Base-by-base conservation (phyloP, 1,140 invertebrate genomes). In the Acromyrmex heyeri region DNA sequence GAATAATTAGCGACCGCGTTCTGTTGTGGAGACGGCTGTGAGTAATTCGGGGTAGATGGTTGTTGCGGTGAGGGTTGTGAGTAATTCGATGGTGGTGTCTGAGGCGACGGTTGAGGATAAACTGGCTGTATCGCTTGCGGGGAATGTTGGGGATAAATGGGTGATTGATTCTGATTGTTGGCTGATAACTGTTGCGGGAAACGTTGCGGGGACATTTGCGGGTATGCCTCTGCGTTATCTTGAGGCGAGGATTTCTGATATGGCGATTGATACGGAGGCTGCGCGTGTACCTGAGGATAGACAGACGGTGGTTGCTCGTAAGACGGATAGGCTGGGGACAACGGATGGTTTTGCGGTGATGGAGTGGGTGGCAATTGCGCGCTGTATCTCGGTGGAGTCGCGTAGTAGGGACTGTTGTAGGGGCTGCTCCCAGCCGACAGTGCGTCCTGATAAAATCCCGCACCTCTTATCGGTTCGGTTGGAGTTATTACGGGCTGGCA, bases 371-470 rank as follows among this genome's bases (percentile, higher is more conserved):
- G 94, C 16, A 95, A 87, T 82, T 95, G 94, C 12, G 95, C 95
- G 24, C 94, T 94, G 86, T 95, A 95, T 65, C 94, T 93, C 0
- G 95, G 95, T 0, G 95, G 95, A 6, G 95, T 95, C 8, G 94
- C 93, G 62, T 95, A 95, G 87, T 94, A 95, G 5, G 94, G 95
- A 89, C 94, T 95, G 79, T 95, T 95, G 72, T 95, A 95, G 18
- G 95, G 94, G 86, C 95, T 95, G 75, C 94, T 95, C 6, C 94
- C 94, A 34, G 94, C 93, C 1, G 94, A 95, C 14, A 95, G 82
- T 27, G 94, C 94, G 69, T 95, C 94, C 38, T 95, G 94, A 85
- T 95, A 95, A 86, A 95, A 95, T 27, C 95, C 95, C 21, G 94
- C 94, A 53, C 94, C 94, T 87, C 94, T 86, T 34, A 95, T 91